phyloP scores from a whole-genome alignment of 1,140 invertebrate genomes.

The Apocrypta bakeri region DNA sequence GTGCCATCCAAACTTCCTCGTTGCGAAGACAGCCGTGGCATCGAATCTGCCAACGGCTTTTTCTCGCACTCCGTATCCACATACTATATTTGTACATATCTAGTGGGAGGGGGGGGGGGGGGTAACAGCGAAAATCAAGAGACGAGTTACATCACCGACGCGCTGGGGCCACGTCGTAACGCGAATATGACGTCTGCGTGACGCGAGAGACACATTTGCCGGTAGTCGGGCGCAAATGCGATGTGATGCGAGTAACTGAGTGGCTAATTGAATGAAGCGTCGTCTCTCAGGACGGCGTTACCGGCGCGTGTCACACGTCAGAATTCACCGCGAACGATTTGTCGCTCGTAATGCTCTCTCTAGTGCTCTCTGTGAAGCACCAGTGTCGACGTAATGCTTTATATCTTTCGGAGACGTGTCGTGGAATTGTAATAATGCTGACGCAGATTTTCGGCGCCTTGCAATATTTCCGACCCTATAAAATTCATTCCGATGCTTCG shows the following conservation, averaged over 20 bases:
- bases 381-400: background rate
- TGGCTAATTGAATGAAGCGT: constrained; percentile 73
- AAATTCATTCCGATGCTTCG: too few relatives aligned
- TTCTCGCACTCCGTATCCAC: background rate
- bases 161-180: background rate
- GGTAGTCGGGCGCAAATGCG: constrained; percentile 62
- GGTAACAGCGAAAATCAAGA: constrained; percentile 30
- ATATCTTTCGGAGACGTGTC: background rate
- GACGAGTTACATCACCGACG: constrained; percentile 24
- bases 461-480: too few relatives aligned
- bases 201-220: constrained; percentile 44
- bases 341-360: constrained; percentile 6
- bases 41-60: background rate
- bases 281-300: constrained; percentile 65
- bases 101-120: background rate
- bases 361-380: background rate
- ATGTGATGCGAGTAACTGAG: constrained; percentile 73
- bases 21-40: background rate
- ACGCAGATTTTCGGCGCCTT: too few relatives aligned
- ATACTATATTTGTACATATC: background rate
- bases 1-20: background rate
- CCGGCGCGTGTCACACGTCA: constrained; percentile 27
- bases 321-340: constrained; percentile 37
- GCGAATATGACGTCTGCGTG: constrained; percentile 41
- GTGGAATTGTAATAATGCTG: background rate